Evolutionary conservation across 2,113 vertebrate genomes (phyloP).

Genomic region (Sardina pilchardus): DNA sequence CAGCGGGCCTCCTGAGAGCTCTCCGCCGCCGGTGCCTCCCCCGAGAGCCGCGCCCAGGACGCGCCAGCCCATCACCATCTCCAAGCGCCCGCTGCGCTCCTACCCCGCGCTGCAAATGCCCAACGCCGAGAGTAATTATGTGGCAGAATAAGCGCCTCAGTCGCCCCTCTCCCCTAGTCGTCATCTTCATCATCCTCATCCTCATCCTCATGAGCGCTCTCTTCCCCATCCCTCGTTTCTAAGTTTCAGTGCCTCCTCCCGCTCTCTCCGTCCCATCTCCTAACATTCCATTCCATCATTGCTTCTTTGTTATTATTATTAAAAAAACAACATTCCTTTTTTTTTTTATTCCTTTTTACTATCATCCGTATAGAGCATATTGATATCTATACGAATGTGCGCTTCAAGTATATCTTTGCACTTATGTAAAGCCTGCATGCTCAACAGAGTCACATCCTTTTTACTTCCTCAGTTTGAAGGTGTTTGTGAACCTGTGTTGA

Average conservation of each 20-base stretch:
- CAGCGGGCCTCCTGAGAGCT: slow-evolving; percentile 80
- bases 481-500: background rate
- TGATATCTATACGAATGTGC: background rate
- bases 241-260: background rate
- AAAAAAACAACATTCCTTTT: background rate
- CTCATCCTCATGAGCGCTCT: background rate
- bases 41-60: slow-evolving; percentile 84
- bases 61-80: slow-evolving; percentile 96
- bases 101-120: slow-evolving; percentile 70
- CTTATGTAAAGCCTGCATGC: background rate
- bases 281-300: background rate
- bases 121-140: slow-evolving; percentile 79
- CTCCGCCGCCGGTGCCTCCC: slow-evolving; percentile 83
- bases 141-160: background rate
- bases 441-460: background rate
- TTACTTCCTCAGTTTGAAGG: background rate
- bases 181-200: slow-evolving; percentile 52
- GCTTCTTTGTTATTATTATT: background rate
- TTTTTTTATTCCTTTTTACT: background rate
- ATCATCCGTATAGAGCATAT: background rate
- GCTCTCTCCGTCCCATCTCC: background rate
- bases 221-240: background rate
- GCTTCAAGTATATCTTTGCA: background rate
- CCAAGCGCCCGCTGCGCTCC: slow-evolving; percentile 85
- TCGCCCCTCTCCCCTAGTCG: slow-evolving; percentile 34